Evolutionary conservation across 2,113 vertebrate genomes (phyloP).

Genomic region (Circaetus gallicus): DNA sequence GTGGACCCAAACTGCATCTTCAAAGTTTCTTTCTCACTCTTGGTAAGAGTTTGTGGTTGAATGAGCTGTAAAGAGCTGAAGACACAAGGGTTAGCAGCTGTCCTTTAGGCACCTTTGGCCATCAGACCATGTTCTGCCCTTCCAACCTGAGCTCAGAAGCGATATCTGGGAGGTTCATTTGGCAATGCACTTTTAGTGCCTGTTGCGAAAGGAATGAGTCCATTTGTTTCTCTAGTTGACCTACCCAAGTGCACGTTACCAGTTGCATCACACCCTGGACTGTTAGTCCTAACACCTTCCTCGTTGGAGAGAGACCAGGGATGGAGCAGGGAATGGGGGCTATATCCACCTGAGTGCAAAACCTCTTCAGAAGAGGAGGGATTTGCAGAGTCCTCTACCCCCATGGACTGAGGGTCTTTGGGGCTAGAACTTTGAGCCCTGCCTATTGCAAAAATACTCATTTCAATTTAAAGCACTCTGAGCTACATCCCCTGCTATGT

Average conservation of each 20-base stretch:
- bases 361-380: neutral
- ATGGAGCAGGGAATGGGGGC: neutral
- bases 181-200: neutral
- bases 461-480: neutral
- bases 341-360: neutral
- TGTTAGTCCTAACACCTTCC: neutral
- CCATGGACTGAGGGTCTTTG: neutral
- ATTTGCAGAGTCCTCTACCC: neutral
- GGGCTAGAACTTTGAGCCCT: neutral
- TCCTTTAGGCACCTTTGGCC: neutral
- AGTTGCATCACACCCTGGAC: neutral
- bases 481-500: neutral
- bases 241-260: neutral
- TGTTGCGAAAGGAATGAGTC: neutral
- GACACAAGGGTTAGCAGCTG: neutral
- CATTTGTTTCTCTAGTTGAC: neutral
- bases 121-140: neutral
- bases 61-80: neutral
- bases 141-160: neutral
- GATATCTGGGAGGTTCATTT: neutral
- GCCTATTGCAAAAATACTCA: neutral
- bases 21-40: neutral
- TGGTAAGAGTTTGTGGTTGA: neutral
- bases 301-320: accelerated
- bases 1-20: neutral